phyloP scores from a whole-genome alignment of 2,888 invertebrate species.

The Nomada goodeniana region DNA sequence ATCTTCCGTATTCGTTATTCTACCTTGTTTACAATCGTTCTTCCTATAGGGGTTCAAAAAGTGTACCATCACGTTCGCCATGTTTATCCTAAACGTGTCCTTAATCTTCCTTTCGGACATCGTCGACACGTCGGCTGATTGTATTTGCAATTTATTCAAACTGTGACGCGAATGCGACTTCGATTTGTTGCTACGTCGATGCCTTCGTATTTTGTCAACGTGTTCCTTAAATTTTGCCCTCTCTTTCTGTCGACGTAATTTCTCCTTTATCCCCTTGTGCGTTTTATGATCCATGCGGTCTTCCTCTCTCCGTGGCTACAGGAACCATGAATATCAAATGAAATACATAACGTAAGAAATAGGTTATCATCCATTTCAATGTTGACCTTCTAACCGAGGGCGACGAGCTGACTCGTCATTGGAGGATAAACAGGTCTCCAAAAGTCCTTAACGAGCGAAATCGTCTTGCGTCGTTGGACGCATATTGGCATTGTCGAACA shows the following conservation, averaged over 20 bases:
- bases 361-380: not conserved
- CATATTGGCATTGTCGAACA: too few relatives aligned
- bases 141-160: conserved; percentile 78
- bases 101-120: conserved; percentile 90
- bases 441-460: too few relatives aligned
- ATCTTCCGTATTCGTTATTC: conserved; percentile 95
- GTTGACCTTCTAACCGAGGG: too few relatives aligned
- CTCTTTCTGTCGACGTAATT: conserved; percentile 89
- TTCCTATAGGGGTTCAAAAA: conserved; percentile 95
- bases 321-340: conserved; percentile 25
- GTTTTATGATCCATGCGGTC: conserved; percentile 90
- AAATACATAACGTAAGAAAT: not conserved
- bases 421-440: too few relatives aligned
- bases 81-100: conserved; percentile 92
- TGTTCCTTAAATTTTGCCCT: conserved; percentile 85
- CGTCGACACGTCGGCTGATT: conserved; percentile 85
- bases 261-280: conserved; percentile 92
- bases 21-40: conserved; percentile 92
- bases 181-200: conserved; percentile 81
- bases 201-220: conserved; percentile 84
- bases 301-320: conserved; percentile 92
- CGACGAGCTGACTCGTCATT: too few relatives aligned
- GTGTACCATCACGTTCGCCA: conserved; percentile 93
- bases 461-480: too few relatives aligned
- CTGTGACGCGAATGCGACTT: conserved; percentile 79